phyloP scores from a whole-genome alignment of 2,888 invertebrate species.

The Diploptera punctata region DNA sequence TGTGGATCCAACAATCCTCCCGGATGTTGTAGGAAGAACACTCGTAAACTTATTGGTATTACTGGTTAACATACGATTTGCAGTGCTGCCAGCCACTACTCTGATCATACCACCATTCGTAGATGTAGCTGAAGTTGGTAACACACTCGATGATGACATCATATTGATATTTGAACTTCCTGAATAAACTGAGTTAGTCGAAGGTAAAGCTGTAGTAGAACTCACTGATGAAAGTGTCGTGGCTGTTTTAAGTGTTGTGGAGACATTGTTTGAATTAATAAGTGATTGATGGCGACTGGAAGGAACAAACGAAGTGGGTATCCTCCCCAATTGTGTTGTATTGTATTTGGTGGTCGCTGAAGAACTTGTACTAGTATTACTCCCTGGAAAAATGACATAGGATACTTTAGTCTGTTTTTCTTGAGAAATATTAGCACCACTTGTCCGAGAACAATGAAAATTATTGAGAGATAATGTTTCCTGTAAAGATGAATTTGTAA shows the following conservation, averaged over 20 bases:
- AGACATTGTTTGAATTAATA: not conserved
- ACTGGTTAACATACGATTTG: slow-evolving; percentile 9
- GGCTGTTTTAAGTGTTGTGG: not conserved
- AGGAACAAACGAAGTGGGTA: slow-evolving; percentile 19
- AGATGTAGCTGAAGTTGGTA: slow-evolving; percentile 31
- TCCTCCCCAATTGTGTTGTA: not conserved
- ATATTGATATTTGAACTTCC: slow-evolving; percentile 31
- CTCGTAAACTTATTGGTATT: slow-evolving; percentile 23
- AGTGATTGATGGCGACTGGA: slow-evolving; percentile 1
- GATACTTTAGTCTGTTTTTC: slow-evolving; percentile 31
- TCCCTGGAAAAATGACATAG: slow-evolving; percentile 31
- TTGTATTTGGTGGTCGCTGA: slow-evolving; percentile 15
- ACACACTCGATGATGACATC: not conserved
- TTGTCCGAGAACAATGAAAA: slow-evolving; percentile 2
- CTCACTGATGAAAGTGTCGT: not conserved
- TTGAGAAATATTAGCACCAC: not conserved
- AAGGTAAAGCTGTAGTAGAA: not conserved
- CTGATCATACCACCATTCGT: slow-evolving; percentile 36
- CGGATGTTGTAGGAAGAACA: slow-evolving; percentile 10
- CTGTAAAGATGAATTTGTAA: not conserved
- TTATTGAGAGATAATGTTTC: not conserved
- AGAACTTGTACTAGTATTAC: slow-evolving; percentile 8
- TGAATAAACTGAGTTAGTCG: not conserved
- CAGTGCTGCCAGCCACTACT: slow-evolving; percentile 32
- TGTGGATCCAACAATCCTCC: slow-evolving; percentile 1